A percentile compares a stretch with the other conserved stretches of the same genome.
These are phyloP conservation scores for Adelges cooleyi DNA, from an alignment of 1,140 invertebrate species.

Conservation along the genomic window DNA sequence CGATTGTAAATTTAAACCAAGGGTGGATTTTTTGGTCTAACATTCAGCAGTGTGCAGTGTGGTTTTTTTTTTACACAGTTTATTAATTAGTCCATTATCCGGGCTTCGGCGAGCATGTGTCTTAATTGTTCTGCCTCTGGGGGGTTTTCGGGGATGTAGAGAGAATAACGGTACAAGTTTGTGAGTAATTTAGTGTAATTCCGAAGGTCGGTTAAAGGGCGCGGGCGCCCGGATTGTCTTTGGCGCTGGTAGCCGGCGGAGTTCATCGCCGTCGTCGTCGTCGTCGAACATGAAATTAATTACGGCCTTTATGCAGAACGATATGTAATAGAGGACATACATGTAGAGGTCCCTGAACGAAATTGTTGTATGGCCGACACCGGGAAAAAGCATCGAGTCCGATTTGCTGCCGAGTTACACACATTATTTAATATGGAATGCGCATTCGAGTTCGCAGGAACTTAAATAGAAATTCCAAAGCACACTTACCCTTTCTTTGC, in stretches of 20 bases:
- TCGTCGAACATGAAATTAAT: constrained; percentile 13
- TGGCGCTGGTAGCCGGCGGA: neutral
- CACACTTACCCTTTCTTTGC: no score
- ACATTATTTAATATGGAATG: neutral
- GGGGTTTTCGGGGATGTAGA: neutral
- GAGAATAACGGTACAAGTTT: constrained; percentile 17
- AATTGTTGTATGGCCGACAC: no score
- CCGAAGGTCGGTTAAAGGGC: constrained; percentile 18
- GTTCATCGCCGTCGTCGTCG: constrained; percentile 7
- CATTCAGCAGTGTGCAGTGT: no score
- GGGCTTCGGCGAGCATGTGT: neutral
- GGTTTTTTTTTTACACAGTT: no score
- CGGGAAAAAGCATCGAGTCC: neutral
- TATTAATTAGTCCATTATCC: no score
- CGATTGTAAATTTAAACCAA: no score
- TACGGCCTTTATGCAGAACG: neutral
- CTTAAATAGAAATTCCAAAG: no score
- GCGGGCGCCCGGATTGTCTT: constrained; percentile 8
- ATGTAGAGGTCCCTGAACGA: neutral
- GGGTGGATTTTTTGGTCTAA: no score
- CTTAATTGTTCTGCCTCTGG: constrained; percentile 7
- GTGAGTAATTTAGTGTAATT: constrained; percentile 22
- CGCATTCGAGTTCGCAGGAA: no score
- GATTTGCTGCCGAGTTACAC: neutral
- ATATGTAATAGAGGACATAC: neutral